Evolutionary conservation across 1,140 invertebrate genomes (phyloP), one percentile per base, ranked within the genome.

Genomic region (Drosophila baimaii): DNA sequence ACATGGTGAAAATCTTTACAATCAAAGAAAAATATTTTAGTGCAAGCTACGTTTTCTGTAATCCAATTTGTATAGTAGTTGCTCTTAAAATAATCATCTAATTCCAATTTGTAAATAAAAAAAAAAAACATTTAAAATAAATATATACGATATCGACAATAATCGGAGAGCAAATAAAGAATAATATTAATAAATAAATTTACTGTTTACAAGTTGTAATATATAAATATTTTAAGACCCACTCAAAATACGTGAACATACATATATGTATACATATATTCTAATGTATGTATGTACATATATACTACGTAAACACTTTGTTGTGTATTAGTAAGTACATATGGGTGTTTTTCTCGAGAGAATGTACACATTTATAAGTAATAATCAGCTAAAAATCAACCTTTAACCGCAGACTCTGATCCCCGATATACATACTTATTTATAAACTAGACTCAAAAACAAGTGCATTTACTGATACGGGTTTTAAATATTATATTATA

Each of bases 361-460:
- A 35, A 37, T 51, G 29, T 59, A 49, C 39, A 19, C 54, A 37
- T 17, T 25, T 44, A 43, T 46, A 65, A 46, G 19, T 29, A 27
- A 27, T 54, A 68, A 70, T 70, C 66, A 68, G 66, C 47, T 39
- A 13, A 49, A 56, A 56, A 19, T 19, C 69, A 56, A 70, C 63
- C 66, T 70, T 70, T 70, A 41, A 21, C 63, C 52, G 31, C 39
- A 33, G 62, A 64, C 25, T 58, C 35, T 35, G 12, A 35, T 17
- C 29, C 51, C 19, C 21, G 51, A 21, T 4, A 21, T 21, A 21
- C 8, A 21, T 21, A 21, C 43, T 21, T 33, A 23, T 41, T 17
- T 44, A 12, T 21, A 44, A 62, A 13, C 29, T 35, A 9, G 7
- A 66, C 64, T 12, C 21, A 17, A 64, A 66, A 66, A 66, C 63